A percentile compares a stretch with the other conserved stretches of the same genome.
Evolutionary conservation across 2,113 vertebrate species (phyloP).

Genomic region (Paracanthobrama guichenoti): DNA sequence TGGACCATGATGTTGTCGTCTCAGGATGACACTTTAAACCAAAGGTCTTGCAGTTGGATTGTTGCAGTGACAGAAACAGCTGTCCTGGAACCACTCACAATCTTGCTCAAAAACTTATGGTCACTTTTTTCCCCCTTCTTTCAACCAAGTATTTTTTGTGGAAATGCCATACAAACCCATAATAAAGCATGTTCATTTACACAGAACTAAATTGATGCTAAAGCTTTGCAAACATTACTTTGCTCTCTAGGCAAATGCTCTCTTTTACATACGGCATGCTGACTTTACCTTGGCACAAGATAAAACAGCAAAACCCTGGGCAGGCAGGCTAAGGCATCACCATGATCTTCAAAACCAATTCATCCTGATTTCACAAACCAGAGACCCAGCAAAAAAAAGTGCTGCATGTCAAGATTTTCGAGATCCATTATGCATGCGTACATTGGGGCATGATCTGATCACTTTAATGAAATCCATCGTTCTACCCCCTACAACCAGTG

Average conservation of each 20-base stretch:
- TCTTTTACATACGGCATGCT: background rate
- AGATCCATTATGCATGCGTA: slow-evolving; percentile 16
- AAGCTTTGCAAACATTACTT: slow-evolving; percentile 7
- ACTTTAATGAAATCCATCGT: slow-evolving; percentile 29
- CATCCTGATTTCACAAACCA: slow-evolving; percentile 32
- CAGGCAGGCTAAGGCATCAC: background rate
- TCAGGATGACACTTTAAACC: slow-evolving; percentile 15
- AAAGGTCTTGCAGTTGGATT: slow-evolving; percentile 1
- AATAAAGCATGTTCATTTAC: background rate
- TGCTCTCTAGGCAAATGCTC: slow-evolving; percentile 1
- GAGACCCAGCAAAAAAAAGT: background rate
- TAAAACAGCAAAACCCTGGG: slow-evolving; percentile 13
- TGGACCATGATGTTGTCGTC: slow-evolving; percentile 17
- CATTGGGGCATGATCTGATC: slow-evolving; percentile 21
- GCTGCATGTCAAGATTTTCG: background rate
- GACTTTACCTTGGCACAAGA: background rate
- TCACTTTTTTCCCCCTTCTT: background rate
- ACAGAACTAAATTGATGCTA: background rate
- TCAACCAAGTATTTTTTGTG: background rate
- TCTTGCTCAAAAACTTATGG: too few species aligned
- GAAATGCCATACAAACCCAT: background rate
- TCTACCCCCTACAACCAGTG: background rate
- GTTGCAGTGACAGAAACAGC: background rate
- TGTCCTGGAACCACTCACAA: background rate
- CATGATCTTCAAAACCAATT: background rate